Percentiles rank a stretch among this genome's conserved stretches.
These are phyloP conservation scores for Spilogale gracilis DNA, from an alignment of 2,113 vertebrate species.

Conservation along the genomic window DNA sequence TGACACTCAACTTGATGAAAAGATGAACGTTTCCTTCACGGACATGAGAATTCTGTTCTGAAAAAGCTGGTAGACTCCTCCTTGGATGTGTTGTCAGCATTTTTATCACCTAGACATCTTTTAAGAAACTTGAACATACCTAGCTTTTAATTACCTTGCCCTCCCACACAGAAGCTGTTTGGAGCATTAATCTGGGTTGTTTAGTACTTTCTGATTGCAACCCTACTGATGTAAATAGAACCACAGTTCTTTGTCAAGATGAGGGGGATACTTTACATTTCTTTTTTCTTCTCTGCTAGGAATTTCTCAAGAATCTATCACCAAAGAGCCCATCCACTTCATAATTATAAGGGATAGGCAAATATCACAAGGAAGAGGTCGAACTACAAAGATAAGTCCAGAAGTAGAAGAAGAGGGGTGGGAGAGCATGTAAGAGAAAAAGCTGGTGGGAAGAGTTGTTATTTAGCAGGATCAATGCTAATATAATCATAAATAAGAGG, in stretches of 20 bases:
- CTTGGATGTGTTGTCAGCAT: slow-evolving; percentile 55
- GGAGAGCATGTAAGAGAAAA: neutral
- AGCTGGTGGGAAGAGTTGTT: neutral
- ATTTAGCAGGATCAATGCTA: neutral
- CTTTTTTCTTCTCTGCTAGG: neutral
- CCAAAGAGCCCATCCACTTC: neutral
- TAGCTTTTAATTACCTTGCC: slow-evolving; percentile 73
- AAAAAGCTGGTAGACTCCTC: slow-evolving; percentile 30
- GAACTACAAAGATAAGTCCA: neutral
- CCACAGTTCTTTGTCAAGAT: neutral
- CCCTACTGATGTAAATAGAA: neutral
- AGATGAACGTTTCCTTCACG: slow-evolving; percentile 15
- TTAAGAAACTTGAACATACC: slow-evolving; percentile 60
- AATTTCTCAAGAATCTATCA: neutral
- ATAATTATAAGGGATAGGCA: neutral
- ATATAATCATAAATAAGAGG: neutral
- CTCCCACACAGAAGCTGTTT: slow-evolving; percentile 68
- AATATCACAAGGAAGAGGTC: neutral
- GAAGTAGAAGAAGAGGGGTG: neutral
- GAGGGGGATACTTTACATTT: neutral
- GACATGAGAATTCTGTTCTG: slow-evolving; percentile 46
- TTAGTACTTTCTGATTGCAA: slow-evolving; percentile 5
- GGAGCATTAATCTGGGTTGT: slow-evolving; percentile 13
- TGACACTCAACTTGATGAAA: neutral
- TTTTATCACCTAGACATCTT: slow-evolving; percentile 61